Percentiles rank a stretch among this genome's conserved stretches.
Conservation (phyloP, 92 coral and sea anemone genomes). For the Parazoanthus swiftii region DNA sequence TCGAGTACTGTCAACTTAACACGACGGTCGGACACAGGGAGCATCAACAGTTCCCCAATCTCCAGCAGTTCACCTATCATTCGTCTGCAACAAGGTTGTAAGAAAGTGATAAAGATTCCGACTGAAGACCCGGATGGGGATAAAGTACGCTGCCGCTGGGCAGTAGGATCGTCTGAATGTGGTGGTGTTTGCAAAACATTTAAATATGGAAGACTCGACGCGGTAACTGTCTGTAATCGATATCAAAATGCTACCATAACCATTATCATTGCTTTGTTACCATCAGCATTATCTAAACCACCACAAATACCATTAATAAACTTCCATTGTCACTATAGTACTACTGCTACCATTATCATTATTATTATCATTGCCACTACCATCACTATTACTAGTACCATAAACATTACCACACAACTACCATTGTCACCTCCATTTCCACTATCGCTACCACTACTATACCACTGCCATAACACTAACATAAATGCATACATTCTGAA, state of each 20-base stretch:
- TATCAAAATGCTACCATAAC: background rate
- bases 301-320: too few species aligned
- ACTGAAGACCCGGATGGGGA: constrained; percentile 64
- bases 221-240: constrained; percentile 6
- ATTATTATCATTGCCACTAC: too few species aligned
- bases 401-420: background rate
- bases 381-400: too few species aligned
- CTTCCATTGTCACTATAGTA: too few species aligned
- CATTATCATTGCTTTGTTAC: too few species aligned
- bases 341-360: too few species aligned
- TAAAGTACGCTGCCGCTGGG: constrained; percentile 63
- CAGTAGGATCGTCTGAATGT: constrained; percentile 47
- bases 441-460: too few species aligned
- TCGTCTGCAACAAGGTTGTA: constrained; percentile 47
- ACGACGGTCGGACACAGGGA: constrained; percentile 50
- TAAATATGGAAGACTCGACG: constrained; percentile 43
- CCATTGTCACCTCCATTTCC: background rate
- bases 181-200: constrained; percentile 44
- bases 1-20: constrained; percentile 50
- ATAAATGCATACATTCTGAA: too few species aligned
- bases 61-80: constrained; percentile 55
- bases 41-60: constrained; percentile 56
- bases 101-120: constrained; percentile 43
- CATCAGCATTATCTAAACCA: too few species aligned
- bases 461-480: too few species aligned